phyloP scores from a whole-genome alignment of 2,113 vertebrate species.

The Pygoscelis adeliae region DNA sequence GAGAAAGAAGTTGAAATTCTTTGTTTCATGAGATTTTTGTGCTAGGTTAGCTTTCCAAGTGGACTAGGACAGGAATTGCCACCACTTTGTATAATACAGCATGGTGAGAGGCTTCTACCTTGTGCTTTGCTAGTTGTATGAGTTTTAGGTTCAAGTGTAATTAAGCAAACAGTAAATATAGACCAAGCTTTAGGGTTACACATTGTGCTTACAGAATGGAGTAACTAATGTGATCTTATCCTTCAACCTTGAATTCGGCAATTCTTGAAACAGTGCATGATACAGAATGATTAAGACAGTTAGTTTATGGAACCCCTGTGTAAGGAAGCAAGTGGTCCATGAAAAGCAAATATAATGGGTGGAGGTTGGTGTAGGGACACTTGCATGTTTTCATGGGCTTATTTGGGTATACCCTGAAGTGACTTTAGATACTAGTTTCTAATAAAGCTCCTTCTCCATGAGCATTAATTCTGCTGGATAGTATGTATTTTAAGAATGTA shows the following conservation, averaged over 20 bases:
- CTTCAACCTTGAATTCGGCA: neutral
- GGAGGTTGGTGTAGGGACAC: neutral
- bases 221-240: neutral
- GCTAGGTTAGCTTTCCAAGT: neutral
- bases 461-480: neutral
- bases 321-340: neutral
- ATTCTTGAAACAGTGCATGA: fast-evolving
- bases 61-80: neutral
- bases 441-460: neutral
- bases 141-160: neutral
- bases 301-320: neutral
- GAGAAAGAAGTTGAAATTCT: neutral
- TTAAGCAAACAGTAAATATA: neutral
- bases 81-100: neutral
- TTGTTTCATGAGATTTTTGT: neutral
- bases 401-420: neutral
- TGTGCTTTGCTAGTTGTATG: neutral
- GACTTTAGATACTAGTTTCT: neutral
- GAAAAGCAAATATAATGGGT: neutral
- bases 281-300: neutral
- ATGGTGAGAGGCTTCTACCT: neutral
- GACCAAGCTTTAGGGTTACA: neutral
- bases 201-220: neutral
- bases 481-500: neutral
- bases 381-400: neutral